These are phyloP conservation scores for Habroteleia sp. DNA, from an alignment of 2,888 invertebrate genomes.

Conservation along the genomic window DNA sequence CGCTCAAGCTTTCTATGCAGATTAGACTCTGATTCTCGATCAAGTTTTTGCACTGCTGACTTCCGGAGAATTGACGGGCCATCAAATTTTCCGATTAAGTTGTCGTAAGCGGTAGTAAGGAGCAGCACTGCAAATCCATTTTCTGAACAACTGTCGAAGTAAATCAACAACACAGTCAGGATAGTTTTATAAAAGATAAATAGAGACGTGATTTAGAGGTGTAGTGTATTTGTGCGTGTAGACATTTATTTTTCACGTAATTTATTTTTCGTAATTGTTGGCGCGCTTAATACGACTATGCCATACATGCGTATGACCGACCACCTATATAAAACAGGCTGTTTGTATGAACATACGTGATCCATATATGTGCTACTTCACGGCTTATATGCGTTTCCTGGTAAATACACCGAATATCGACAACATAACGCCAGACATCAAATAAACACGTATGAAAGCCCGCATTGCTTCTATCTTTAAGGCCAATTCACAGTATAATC, in stretches of 20 bases:
- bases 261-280: no score
- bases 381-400: conserved; percentile 52
- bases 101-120: conserved; percentile 46
- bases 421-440: conserved; percentile 58
- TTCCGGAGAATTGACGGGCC: conserved; percentile 50
- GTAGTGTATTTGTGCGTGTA: conserved; percentile 23
- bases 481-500: conserved; percentile 45
- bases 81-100: conserved; percentile 60
- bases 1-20: conserved; percentile 54
- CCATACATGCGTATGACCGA: conserved; percentile 53
- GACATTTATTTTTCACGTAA: no score
- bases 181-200: conserved; percentile 14
- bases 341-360: conserved; percentile 30
- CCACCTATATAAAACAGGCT: conserved; percentile 61
- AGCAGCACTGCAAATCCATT: conserved; percentile 44
- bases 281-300: conserved; percentile 52
- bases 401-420: conserved; percentile 52
- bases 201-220: background rate
- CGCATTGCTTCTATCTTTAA: conserved; percentile 42
- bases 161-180: conserved; percentile 53
- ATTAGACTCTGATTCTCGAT: conserved; percentile 50
- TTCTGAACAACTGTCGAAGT: conserved; percentile 54
- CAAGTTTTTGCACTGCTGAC: conserved; percentile 49
- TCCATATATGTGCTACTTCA: conserved; percentile 55
- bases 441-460: conserved; percentile 55